Percentiles rank a stretch among this genome's conserved stretches.
phyloP scores from a whole-genome alignment of 92 coral and sea anemone genomes.

The Actinernus sp. region DNA sequence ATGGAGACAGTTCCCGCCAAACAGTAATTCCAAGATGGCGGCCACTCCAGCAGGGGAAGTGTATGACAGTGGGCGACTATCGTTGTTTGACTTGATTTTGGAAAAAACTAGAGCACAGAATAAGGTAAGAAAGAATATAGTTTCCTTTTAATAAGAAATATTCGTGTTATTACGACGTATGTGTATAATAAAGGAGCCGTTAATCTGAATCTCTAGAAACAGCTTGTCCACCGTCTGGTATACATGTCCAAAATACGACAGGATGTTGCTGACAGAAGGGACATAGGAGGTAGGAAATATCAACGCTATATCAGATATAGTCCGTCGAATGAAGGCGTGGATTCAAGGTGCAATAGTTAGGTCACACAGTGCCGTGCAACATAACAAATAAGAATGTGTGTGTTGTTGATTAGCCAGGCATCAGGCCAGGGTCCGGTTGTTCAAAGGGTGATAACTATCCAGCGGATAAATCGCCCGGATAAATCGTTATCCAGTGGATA shows the following conservation, averaged over 20 bases:
- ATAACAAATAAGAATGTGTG: too few relatives aligned
- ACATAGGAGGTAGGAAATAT: slow-evolving; percentile 79
- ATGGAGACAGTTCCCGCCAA: slow-evolving; percentile 72
- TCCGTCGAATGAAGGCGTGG: too few relatives aligned
- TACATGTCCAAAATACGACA: slow-evolving; percentile 87
- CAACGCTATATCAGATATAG: too few relatives aligned
- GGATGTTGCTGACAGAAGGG: slow-evolving; percentile 87
- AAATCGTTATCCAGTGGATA: too few relatives aligned
- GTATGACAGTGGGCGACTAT: slow-evolving; percentile 75
- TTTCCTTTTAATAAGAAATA: background rate
- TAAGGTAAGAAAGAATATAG: slow-evolving; percentile 64
- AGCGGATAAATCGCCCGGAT: too few relatives aligned
- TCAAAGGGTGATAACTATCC: too few relatives aligned
- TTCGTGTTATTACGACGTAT: background rate
- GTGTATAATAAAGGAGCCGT: background rate
- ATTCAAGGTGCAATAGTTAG: too few relatives aligned
- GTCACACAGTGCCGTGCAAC: too few relatives aligned
- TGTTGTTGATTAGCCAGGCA: too few relatives aligned
- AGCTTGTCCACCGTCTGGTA: slow-evolving; percentile 93
- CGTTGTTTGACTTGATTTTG: slow-evolving; percentile 88
- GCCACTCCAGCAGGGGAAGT: slow-evolving; percentile 82
- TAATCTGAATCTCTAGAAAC: slow-evolving; percentile 69
- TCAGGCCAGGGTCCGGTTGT: too few relatives aligned
- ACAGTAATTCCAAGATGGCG: slow-evolving; percentile 76
- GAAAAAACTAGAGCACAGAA: slow-evolving; percentile 95